Evolutionary conservation across 1,140 invertebrate genomes (phyloP), one percentile per base, ranked within the genome.

Genomic region (Centruroides sculpturatus): DNA sequence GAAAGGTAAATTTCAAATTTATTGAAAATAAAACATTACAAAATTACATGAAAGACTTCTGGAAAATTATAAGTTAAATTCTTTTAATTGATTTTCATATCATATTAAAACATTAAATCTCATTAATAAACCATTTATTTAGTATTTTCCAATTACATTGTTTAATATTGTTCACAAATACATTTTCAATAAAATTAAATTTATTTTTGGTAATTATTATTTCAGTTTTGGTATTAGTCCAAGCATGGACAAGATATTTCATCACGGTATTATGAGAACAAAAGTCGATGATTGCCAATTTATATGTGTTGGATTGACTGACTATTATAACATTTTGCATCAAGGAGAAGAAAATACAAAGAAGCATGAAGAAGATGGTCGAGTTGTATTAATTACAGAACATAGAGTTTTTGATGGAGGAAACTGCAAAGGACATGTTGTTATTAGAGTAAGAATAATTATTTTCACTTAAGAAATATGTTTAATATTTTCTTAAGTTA

Each of bases 261-360:
- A 98, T 73, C 81, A 85, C 57, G 96, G 95, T 60, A 83, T 94
- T 35, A 98, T 98, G 94, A 82, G 86, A 61, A 98, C 96, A 50
- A 85, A 92, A 75, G 89, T 88, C 70, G 92, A 98, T 72, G 94
- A 98, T 71, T 99, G 95, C 72, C 94, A 98, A 76, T 99, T 99
- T 80, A 92, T 98, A 7, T 97, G 93, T 73, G 93, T 99, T 56
- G 95, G 93, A 9, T 94, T 99, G 77, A 85, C 83, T 46, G 92
- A 98, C 76, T 99, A 97, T 72, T 97, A 92, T 71, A 78, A 85
- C 47, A 84, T 83, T 63, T 74, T 83, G 51, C 78, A 80, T 64
- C 78, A 79, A 71, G 90, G 92, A 23, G 89, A 94, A 74, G 92
- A 97, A 72, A 96, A 97, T 71, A 97, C 88, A 13, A 81, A 84